Evolutionary conservation across 2,113 vertebrate species (phyloP).

Genomic region (Neolamprologus modestus): DNA sequence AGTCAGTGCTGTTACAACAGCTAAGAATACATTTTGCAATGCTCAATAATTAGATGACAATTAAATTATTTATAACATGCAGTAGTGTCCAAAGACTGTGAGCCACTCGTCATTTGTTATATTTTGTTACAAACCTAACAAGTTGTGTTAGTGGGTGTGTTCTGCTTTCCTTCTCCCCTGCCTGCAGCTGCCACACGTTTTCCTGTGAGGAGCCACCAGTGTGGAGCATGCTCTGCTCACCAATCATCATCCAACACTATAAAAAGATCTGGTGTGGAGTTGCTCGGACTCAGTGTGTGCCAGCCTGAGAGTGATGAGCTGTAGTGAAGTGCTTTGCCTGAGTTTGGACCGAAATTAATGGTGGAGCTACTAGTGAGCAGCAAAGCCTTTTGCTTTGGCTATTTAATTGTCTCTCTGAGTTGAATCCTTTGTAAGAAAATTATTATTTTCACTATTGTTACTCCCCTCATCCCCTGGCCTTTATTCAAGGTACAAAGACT

Average conservation of each 20-base stretch:
- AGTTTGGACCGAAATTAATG: neutral
- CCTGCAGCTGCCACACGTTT: neutral
- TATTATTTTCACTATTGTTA: neutral
- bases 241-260: neutral
- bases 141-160: neutral
- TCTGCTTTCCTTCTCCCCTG: neutral
- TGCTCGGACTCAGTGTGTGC: neutral
- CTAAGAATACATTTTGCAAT: neutral
- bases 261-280: neutral
- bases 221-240: neutral
- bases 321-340: neutral
- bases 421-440: neutral
- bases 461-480: neutral
- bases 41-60: neutral
- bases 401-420: neutral
- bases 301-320: neutral
- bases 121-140: neutral
- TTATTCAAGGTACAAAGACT: neutral
- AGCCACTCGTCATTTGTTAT: neutral
- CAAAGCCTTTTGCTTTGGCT: neutral
- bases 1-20: neutral
- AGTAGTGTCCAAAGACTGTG: neutral
- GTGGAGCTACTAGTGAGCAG: neutral
- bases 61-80: neutral
- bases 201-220: neutral